Percentiles rank a stretch among this genome's conserved stretches.
These are phyloP conservation scores for Stegodyphus mimosarum DNA, from an alignment of 1,140 invertebrate species.

Conservation along the genomic window DNA sequence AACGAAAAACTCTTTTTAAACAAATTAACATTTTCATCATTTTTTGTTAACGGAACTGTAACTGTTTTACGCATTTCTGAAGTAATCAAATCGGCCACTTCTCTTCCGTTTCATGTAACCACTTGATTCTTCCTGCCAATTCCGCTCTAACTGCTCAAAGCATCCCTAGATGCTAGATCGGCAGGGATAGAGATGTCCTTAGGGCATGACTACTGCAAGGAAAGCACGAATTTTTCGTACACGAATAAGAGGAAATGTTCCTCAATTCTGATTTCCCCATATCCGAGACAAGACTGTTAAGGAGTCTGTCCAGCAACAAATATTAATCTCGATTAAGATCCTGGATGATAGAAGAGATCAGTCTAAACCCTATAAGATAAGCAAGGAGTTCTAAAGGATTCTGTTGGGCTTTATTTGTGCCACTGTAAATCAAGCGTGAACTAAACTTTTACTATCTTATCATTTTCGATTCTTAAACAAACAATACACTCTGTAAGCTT, in stretches of 20 bases:
- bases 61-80: not conserved
- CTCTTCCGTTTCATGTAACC: not conserved
- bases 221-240: not conserved
- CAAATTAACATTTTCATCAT: not conserved
- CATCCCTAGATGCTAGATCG: not conserved
- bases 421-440: too few relatives aligned
- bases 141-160: not conserved
- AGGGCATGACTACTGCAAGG: not conserved
- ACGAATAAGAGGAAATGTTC: not conserved
- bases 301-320: not conserved
- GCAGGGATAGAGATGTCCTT: not conserved
- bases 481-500: not conserved
- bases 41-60: not conserved
- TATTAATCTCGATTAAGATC: too few relatives aligned
- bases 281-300: not conserved
- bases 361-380: too few relatives aligned
- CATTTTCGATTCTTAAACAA: too few relatives aligned
- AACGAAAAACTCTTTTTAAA: not conserved
- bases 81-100: not conserved
- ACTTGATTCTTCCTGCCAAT: not conserved
- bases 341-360: too few relatives aligned
- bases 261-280: not conserved
- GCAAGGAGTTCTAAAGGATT: too few relatives aligned
- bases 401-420: too few relatives aligned
- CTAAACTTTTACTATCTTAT: too few relatives aligned